Evolutionary conservation across 2,113 vertebrate species (phyloP).

Genomic region (Periophthalmodon schlosseri): DNA sequence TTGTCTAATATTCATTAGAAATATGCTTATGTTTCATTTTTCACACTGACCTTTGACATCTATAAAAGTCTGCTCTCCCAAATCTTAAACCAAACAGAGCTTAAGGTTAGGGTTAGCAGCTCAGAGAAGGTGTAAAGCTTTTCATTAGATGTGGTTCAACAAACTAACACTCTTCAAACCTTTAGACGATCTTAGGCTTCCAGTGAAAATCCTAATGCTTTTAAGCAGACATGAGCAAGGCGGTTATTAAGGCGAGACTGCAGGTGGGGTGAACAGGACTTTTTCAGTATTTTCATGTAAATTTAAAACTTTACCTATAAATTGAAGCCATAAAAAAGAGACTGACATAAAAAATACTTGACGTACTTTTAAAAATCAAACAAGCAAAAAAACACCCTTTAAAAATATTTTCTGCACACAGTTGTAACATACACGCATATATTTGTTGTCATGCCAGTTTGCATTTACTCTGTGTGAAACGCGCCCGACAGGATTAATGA

Average conservation of each 20-base stretch:
- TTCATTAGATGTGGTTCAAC: background rate
- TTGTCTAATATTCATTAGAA: too few species aligned
- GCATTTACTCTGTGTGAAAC: slow-evolving; percentile 65
- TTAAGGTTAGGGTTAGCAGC: background rate
- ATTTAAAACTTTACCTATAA: background rate
- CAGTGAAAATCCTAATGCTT: slow-evolving; percentile 1
- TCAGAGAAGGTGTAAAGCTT: slow-evolving; percentile 12
- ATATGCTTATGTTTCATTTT: too few species aligned
- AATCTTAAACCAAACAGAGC: background rate
- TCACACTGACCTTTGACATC: too few species aligned
- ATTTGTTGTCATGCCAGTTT: slow-evolving; percentile 63
- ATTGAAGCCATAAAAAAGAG: too few species aligned
- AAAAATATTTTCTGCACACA: slow-evolving; percentile 33
- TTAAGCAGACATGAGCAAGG: slow-evolving; percentile 39
- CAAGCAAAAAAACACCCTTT: background rate
- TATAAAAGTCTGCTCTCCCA: background rate
- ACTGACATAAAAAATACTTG: background rate
- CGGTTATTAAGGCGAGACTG: slow-evolving; percentile 9
- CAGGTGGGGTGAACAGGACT: background rate
- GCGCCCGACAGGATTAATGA: slow-evolving; percentile 61
- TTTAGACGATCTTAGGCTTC: background rate
- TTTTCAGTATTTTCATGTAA: too few species aligned
- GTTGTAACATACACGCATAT: slow-evolving; percentile 63
- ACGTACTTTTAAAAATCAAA: background rate
- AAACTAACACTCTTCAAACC: slow-evolving; percentile 1